Evolutionary conservation across 1,140 invertebrate genomes (phyloP).

Genomic region (Pygmarrhopalites habei): DNA sequence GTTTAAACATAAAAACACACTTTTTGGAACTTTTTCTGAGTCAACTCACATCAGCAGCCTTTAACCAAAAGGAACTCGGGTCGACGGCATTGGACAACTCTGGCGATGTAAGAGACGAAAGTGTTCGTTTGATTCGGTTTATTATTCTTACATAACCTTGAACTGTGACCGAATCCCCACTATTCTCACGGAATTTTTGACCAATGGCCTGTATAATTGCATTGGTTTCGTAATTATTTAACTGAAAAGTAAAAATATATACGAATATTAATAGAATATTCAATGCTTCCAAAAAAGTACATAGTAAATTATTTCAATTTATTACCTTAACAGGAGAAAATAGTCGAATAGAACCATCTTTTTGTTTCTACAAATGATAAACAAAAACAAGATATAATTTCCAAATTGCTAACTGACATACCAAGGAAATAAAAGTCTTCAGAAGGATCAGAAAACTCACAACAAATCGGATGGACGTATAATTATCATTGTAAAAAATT

Average conservation of each 20-base stretch:
- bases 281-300: no score
- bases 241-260: no score
- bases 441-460: constrained; percentile 5
- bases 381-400: neutral
- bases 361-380: neutral
- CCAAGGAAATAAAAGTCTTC: neutral
- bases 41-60: neutral
- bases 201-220: neutral
- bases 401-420: no score
- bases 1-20: no score
- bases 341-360: neutral
- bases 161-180: neutral
- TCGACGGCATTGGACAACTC: neutral
- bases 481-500: neutral
- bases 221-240: neutral
- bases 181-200: neutral
- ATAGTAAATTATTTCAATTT: no score
- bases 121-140: neutral
- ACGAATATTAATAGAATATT: no score
- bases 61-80: neutral
- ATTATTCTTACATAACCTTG: neutral
- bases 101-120: neutral
- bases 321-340: neutral
- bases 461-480: constrained; percentile 2
- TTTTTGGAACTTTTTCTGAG: no score